Conservation (phyloP, 2,888 invertebrate genomes). For the Serripes groenlandicus region DNA sequence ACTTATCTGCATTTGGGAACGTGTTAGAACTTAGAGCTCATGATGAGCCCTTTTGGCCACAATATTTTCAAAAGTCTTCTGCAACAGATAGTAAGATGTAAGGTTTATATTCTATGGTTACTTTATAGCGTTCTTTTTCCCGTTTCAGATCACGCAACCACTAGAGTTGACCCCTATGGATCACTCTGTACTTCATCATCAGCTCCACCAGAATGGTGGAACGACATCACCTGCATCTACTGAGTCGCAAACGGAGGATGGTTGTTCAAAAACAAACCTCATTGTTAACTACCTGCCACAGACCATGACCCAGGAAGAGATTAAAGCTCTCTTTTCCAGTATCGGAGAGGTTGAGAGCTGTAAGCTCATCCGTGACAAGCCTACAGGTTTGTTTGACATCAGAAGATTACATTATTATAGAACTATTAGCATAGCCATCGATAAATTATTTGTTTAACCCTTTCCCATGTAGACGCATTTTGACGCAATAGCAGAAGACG, state of each 20-base stretch:
- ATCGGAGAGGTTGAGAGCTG: constrained; percentile 99
- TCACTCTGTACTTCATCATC: constrained; percentile 72
- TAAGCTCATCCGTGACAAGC: constrained; percentile 99
- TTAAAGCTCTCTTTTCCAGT: constrained; percentile 98
- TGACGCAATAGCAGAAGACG: too few species aligned
- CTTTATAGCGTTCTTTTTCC: too few species aligned
- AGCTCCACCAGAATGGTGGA: constrained; percentile 79
- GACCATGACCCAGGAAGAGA: constrained; percentile 99
- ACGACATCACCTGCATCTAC: constrained; percentile 80
- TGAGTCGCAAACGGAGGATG: constrained; percentile 79
- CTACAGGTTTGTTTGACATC: constrained; percentile 93
- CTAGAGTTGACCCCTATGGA: constrained; percentile 80
- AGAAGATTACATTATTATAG: too few species aligned
- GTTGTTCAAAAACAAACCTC: constrained; percentile 92
- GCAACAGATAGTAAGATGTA: too few species aligned
- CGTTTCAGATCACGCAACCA: constrained; percentile 81
- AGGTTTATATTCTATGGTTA: too few species aligned
- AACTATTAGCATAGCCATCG: too few species aligned
- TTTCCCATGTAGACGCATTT: too few species aligned
- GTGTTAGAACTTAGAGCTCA: too few species aligned
- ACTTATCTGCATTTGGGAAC: too few species aligned
- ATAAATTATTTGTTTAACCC: too few species aligned
- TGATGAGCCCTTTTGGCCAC: too few species aligned
- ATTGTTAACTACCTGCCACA: constrained; percentile 99
- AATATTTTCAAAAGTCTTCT: too few species aligned